Conservation (phyloP, 2,797 vertebrate genomes). For the Bryconaethiops microstoma region DNA sequence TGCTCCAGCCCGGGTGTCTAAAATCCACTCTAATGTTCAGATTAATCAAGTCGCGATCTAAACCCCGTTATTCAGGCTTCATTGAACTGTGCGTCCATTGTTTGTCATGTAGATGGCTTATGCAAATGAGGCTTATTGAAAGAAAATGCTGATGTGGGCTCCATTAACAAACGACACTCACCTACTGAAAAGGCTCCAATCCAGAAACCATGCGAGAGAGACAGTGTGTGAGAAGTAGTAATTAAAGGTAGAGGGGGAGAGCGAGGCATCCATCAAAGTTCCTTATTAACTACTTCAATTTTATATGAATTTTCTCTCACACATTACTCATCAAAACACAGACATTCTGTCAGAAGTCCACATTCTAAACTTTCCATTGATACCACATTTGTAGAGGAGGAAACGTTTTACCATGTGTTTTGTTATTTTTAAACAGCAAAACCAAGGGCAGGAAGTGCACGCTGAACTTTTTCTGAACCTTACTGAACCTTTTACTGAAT, state of each 20-base stretch:
- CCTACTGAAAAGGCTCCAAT: conserved; percentile 22
- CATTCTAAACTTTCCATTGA: no score
- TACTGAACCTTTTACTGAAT: neutral
- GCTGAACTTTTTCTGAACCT: no score
- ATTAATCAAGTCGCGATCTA: conserved; percentile 66
- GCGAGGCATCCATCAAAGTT: conserved; percentile 56
- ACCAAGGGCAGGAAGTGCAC: neutral
- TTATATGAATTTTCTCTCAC: neutral
- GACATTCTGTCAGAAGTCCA: no score
- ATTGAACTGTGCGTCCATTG: conserved; percentile 66
- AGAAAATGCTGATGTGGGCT: conserved; percentile 59
- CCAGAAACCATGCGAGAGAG: conserved; percentile 35
- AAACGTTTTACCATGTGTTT: neutral
- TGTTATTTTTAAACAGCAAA: neutral
- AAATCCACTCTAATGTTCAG: conserved; percentile 61
- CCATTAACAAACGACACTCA: conserved; percentile 56
- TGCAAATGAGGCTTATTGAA: conserved; percentile 62
- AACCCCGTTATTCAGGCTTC: conserved; percentile 80
- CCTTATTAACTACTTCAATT: conserved; percentile 41
- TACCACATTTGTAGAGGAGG: neutral
- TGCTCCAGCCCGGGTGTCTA: conserved; percentile 50
- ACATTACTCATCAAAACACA: neutral
- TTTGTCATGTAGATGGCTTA: conserved; percentile 70
- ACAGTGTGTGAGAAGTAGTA: conserved; percentile 52
- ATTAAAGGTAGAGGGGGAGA: conserved; percentile 63